These are phyloP conservation scores for Fragum whitleyi DNA, from an alignment of 2,888 invertebrate genomes.

Conservation along the genomic window DNA sequence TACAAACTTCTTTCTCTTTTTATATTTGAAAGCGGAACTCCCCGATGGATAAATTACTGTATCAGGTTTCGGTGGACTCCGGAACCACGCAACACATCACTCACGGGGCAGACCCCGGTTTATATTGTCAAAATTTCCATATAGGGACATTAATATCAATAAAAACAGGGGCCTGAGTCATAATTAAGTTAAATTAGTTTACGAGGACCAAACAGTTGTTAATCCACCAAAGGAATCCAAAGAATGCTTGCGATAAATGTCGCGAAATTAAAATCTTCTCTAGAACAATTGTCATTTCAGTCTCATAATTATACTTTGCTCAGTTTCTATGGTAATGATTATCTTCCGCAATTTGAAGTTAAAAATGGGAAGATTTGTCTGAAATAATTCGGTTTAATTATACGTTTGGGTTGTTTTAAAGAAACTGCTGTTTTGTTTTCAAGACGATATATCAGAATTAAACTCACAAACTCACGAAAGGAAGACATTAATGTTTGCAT, in stretches of 20 bases:
- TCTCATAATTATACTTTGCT: neutral
- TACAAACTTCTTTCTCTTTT: too few relatives aligned
- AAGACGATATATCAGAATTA: neutral
- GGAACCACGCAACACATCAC: slow-evolving; percentile 6
- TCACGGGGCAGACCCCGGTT: neutral
- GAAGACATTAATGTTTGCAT: neutral
- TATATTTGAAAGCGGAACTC: slow-evolving; percentile 9
- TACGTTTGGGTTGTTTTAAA: slow-evolving; percentile 6
- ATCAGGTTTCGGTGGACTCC: slow-evolving; percentile 16
- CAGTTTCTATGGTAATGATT: slow-evolving; percentile 8
- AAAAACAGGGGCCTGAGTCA: slow-evolving; percentile 27
- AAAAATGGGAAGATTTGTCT: neutral
- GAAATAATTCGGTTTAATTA: neutral
- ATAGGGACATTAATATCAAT: slow-evolving; percentile 34
- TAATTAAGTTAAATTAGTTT: slow-evolving; percentile 32
- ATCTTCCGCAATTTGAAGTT: neutral
- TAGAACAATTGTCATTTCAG: neutral
- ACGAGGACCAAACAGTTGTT: slow-evolving; percentile 36
- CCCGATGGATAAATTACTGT: slow-evolving; percentile 26
- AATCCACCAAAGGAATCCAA: slow-evolving; percentile 29
- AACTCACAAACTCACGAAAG: neutral
- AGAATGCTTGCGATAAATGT: slow-evolving; percentile 30
- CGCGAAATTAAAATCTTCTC: slow-evolving; percentile 24
- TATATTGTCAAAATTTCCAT: slow-evolving; percentile 35
- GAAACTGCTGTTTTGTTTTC: neutral